Percentiles rank a stretch among this genome's conserved stretches.
phyloP scores from a whole-genome alignment of 2,113 vertebrate species.

The Laticauda laticaudata region DNA sequence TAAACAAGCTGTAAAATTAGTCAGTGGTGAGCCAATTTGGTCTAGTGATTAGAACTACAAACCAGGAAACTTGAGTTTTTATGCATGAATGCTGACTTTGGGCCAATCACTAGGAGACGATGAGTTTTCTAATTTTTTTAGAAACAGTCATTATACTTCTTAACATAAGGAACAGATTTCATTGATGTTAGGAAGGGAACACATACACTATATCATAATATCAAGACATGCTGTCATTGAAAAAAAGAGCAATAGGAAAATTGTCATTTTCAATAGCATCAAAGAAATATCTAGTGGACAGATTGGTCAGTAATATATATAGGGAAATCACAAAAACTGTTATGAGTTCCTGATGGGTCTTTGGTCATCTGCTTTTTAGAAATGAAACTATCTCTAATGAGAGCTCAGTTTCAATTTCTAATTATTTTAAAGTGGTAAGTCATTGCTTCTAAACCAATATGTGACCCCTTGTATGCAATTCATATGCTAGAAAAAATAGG shows the following conservation, averaged over 20 bases:
- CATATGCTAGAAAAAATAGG: neutral
- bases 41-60: neutral
- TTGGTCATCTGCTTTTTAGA: neutral
- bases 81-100: neutral
- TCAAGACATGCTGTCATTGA: neutral
- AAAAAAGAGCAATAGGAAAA: neutral
- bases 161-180: neutral
- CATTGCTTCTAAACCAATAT: neutral
- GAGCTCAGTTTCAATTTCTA: neutral
- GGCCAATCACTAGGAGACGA: neutral
- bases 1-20: neutral
- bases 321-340: neutral
- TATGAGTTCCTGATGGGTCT: neutral
- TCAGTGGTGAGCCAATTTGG: neutral
- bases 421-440: neutral
- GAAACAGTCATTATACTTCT: neutral
- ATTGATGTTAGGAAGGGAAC: neutral
- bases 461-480: neutral
- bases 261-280: neutral
- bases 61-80: neutral
- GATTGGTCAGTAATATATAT: neutral
- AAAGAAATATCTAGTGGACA: neutral
- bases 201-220: neutral
- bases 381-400: neutral
- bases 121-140: neutral